Percentiles rank a stretch among this genome's conserved stretches.
phyloP scores from a whole-genome alignment of 2,113 vertebrate species.

The Meles meles region DNA sequence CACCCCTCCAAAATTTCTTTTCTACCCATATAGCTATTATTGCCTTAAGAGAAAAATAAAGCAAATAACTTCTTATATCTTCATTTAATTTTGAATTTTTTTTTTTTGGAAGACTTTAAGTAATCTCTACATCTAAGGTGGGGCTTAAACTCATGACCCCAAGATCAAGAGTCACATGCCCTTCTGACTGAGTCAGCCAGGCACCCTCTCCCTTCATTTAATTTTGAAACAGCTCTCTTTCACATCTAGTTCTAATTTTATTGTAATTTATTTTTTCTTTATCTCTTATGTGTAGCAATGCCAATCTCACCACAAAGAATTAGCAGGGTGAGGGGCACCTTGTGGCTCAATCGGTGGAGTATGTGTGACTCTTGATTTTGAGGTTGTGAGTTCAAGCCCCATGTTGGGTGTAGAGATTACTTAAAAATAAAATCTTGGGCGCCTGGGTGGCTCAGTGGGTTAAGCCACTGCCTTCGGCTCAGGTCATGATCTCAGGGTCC shows the following conservation, averaged over 20 bases:
- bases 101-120: neutral
- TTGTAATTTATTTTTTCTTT: neutral
- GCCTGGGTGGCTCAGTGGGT: too few relatives aligned
- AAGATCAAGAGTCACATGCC: neutral
- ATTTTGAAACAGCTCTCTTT: conserved; percentile 7
- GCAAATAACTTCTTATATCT: neutral
- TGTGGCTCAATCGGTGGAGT: neutral
- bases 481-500: too few relatives aligned
- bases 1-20: neutral
- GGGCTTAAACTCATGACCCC: neutral
- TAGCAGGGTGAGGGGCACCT: neutral
- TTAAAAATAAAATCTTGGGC: neutral
- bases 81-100: neutral
- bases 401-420: neutral
- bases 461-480: too few relatives aligned
- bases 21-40: neutral
- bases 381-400: neutral
- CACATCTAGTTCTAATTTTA: conserved; percentile 5
- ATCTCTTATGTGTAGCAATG: neutral
- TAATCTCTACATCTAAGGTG: neutral
- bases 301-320: neutral
- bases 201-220: neutral
- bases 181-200: neutral
- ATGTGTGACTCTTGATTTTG: neutral
- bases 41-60: neutral